A percentile compares a stretch with the other conserved stretches of the same genome.
Conservation (phyloP, 2,113 vertebrate species). For the Redunca redunca region DNA sequence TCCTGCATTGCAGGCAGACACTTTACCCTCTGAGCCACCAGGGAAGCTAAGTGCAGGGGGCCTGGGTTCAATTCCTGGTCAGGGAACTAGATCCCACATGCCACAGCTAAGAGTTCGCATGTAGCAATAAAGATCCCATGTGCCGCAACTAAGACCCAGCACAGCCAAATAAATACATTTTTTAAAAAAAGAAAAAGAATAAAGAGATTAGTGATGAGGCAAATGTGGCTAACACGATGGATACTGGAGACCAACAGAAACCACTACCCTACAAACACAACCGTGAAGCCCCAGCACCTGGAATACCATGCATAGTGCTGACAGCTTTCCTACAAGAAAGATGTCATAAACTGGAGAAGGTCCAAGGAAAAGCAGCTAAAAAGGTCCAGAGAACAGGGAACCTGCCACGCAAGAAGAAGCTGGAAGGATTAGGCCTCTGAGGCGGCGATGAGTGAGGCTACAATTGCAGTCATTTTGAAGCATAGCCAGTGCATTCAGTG, state of each 20-base stretch:
- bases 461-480: not conserved
- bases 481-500: not conserved
- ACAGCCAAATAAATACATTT: not conserved
- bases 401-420: not conserved
- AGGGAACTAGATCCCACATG: not conserved
- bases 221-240: not conserved
- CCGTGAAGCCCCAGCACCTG: not conserved
- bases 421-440: not conserved
- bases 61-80: not conserved
- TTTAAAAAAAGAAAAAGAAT: conserved; percentile 37
- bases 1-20: too few relatives aligned
- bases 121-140: not conserved
- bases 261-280: not conserved
- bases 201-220: conserved; percentile 12
- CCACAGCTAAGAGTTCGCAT: not conserved
- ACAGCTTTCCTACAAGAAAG: not conserved
- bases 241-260: not conserved
- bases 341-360: not conserved
- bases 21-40: too few relatives aligned
- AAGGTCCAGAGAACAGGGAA: not conserved
- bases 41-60: not conserved
- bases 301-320: not conserved
- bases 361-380: not conserved
- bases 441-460: not conserved
- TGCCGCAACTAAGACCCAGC: not conserved